Percentiles rank a stretch among this genome's conserved stretches.
Conservation (phyloP, 2,888 invertebrate genomes). For the Tachina grossa region DNA sequence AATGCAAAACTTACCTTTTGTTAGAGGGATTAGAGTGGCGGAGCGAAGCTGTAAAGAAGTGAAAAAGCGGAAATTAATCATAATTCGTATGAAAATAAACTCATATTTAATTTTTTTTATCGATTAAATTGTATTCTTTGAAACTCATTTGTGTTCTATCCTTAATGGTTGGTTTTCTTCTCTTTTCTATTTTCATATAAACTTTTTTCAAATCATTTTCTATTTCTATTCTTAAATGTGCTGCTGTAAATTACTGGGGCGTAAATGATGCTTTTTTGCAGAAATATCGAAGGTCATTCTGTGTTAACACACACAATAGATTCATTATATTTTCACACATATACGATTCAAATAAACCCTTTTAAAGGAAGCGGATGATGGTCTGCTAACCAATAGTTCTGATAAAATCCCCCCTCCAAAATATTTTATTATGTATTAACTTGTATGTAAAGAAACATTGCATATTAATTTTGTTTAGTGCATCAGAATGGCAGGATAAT, state of each 20-base stretch:
- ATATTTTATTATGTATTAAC: too few species aligned
- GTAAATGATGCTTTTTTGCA: neutral
- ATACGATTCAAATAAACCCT: neutral
- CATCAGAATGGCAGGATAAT: neutral
- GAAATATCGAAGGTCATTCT: slow-evolving; percentile 11
- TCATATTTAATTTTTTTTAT: too few species aligned
- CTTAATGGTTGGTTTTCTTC: neutral
- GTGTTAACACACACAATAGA: slow-evolving; percentile 7
- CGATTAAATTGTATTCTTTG: neutral
- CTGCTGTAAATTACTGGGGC: slow-evolving; percentile 28
- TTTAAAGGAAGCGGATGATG: neutral
- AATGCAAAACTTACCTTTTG: too few species aligned
- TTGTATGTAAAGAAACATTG: too few species aligned
- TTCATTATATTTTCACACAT: neutral
- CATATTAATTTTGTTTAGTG: too few species aligned
- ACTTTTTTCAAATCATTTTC: neutral
- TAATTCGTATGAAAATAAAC: too few species aligned
- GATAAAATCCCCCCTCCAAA: neutral
- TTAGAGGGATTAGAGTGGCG: too few species aligned
- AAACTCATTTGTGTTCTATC: neutral
- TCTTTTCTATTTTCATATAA: neutral
- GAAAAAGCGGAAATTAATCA: too few species aligned
- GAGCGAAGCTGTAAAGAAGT: too few species aligned
- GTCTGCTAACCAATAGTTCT: neutral
- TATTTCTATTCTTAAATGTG: slow-evolving; percentile 5